These are phyloP conservation scores for Sebastes aleutianus DNA, from an alignment of 2,797 vertebrate species.

Conservation along the genomic window DNA sequence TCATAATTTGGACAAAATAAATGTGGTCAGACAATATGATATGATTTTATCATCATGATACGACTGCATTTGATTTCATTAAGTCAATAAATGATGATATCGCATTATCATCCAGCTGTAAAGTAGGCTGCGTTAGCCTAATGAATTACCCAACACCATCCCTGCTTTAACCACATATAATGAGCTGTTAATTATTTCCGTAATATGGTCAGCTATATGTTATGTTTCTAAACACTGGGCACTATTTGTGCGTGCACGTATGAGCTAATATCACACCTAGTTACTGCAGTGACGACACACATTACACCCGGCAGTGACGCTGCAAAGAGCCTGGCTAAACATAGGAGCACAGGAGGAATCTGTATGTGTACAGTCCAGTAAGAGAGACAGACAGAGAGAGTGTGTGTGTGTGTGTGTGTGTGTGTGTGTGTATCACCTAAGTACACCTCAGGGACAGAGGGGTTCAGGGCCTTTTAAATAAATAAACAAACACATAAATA, in stretches of 20 bases:
- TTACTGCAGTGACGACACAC: constrained; percentile 25
- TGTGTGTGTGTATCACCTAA: constrained; percentile 40
- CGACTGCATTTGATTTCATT: neutral
- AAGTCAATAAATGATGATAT: neutral
- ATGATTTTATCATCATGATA: neutral
- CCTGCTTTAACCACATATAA: neutral
- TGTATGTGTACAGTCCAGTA: constrained; percentile 7
- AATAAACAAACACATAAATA: constrained; percentile 78
- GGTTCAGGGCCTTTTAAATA: constrained; percentile 68
- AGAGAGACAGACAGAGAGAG: neutral
- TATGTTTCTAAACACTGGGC: constrained; percentile 28
- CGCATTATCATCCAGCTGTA: neutral
- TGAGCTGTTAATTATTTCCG: neutral
- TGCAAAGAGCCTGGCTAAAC: constrained; percentile 48
- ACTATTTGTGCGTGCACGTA: neutral
- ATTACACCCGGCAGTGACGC: constrained; percentile 32
- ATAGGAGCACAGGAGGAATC: constrained; percentile 34
- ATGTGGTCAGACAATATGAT: neutral
- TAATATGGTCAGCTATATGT: constrained; percentile 10
- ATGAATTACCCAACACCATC: neutral
- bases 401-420: neutral
- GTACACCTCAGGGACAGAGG: constrained; percentile 64
- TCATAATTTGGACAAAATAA: neutral
- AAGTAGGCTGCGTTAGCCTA: neutral
- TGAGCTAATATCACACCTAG: constrained; percentile 57